Conservation (phyloP, 2,888 invertebrate genomes). For the Chrysomela aeneicollis region DNA sequence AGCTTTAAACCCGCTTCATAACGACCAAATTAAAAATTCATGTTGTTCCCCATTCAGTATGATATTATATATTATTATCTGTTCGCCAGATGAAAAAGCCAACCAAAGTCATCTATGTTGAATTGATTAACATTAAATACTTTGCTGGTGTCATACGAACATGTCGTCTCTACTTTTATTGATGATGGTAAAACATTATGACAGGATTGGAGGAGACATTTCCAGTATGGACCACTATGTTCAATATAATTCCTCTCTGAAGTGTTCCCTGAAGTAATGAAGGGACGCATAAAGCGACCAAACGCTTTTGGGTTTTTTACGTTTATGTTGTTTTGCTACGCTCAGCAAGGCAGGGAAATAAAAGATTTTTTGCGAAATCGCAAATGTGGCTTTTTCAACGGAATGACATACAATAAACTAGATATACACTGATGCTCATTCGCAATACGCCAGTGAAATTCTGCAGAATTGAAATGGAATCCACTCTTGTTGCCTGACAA, state of each 20-base stretch:
- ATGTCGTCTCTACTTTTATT: neutral
- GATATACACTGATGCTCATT: no score
- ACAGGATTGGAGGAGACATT: neutral
- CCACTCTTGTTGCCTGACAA: no score
- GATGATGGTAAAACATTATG: neutral
- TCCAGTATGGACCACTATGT: neutral
- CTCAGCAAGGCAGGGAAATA: neutral
- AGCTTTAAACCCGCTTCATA: no score
- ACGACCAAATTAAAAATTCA: no score
- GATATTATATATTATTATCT: no score
- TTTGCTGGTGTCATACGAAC: neutral
- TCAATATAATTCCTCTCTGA: neutral
- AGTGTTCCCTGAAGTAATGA: constrained; percentile 4
- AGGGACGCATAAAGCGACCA: neutral
- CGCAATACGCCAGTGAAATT: no score
- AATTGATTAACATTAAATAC: neutral
- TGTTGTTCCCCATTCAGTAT: no score
- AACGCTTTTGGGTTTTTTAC: neutral
- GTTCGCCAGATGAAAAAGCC: no score
- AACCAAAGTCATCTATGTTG: no score
- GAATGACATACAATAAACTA: neutral
- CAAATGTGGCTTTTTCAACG: neutral
- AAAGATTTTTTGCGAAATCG: constrained; percentile 1
- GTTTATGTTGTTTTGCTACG: neutral
- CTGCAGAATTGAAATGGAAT: no score